Percentiles rank a stretch among this genome's conserved stretches.
Conservation (phyloP, 2,888 invertebrate species). For the Ethmia dodecea region DNA sequence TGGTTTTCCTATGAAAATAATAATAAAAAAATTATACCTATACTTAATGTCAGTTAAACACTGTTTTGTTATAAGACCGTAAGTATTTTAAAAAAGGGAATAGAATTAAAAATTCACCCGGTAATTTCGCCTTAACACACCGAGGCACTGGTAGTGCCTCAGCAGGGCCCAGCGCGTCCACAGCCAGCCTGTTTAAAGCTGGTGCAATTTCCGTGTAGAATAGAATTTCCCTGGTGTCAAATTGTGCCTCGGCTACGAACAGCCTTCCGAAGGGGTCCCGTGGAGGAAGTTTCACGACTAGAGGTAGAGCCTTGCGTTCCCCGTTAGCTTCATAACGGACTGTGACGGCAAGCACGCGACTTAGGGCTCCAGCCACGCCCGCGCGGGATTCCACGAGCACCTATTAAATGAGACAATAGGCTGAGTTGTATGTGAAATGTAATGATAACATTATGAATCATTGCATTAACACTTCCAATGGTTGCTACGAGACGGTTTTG, state of each 20-base stretch:
- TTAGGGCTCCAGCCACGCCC: slow-evolving; percentile 84
- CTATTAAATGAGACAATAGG: slow-evolving; percentile 23
- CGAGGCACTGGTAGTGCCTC: slow-evolving; percentile 69
- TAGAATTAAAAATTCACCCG: too few species aligned
- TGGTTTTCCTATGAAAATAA: too few species aligned
- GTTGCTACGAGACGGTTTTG: too few species aligned
- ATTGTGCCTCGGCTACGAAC: slow-evolving; percentile 89
- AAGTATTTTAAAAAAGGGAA: too few species aligned
- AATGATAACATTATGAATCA: too few species aligned
- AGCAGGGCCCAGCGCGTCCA: slow-evolving; percentile 70
- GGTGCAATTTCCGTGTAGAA: slow-evolving; percentile 88
- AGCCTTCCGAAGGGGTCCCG: slow-evolving; percentile 87
- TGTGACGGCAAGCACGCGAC: slow-evolving; percentile 86
- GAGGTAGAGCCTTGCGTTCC: slow-evolving; percentile 51
- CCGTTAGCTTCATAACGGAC: slow-evolving; percentile 77
- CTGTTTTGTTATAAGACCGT: too few species aligned
- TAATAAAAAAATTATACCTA: too few species aligned
- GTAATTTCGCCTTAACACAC: slow-evolving; percentile 84
- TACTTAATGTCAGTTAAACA: too few species aligned
- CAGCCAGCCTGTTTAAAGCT: slow-evolving; percentile 83
- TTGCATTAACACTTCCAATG: too few species aligned
- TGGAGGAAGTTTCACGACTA: slow-evolving; percentile 87
- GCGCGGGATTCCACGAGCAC: slow-evolving; percentile 70
- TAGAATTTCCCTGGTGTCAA: slow-evolving; percentile 88
- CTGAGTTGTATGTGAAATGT: too few species aligned